phyloP scores from a whole-genome alignment of 2,113 vertebrate species.

The Bos javanicus region DNA sequence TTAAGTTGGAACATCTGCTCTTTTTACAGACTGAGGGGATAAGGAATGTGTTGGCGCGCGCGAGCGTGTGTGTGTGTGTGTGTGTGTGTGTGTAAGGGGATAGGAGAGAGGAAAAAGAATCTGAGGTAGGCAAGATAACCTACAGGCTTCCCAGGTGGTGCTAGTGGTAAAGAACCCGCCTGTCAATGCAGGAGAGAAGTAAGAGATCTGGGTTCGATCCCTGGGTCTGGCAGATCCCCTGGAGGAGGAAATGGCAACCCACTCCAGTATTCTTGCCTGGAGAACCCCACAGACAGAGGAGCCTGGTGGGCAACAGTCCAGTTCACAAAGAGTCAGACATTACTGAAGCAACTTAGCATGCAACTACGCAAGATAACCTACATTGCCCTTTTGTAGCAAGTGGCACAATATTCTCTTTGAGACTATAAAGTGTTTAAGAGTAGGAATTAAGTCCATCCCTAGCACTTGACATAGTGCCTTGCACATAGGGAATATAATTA shows the following conservation, averaged over 20 bases:
- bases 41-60: too few relatives aligned
- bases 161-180: not conserved
- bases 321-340: not conserved
- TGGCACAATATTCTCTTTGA: not conserved
- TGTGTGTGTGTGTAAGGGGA: not conserved
- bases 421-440: not conserved
- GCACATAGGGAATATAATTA: not conserved
- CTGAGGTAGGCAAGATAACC: not conserved
- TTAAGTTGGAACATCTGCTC: slow-evolving; percentile 3
- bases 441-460: not conserved
- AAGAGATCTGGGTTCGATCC: not conserved
- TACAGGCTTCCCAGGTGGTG: not conserved
- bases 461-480: not conserved
- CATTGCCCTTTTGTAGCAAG: not conserved
- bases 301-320: not conserved
- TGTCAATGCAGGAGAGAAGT: not conserved
- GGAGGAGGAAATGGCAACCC: not conserved
- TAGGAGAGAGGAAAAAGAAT: not conserved
- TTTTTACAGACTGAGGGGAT: not conserved
- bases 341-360: not conserved
- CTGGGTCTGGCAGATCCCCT: not conserved
- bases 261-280: not conserved
- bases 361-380: not conserved
- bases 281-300: not conserved
- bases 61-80: not conserved